phyloP scores from a whole-genome alignment of 1,140 invertebrate genomes.

The Pissodes strobi region DNA sequence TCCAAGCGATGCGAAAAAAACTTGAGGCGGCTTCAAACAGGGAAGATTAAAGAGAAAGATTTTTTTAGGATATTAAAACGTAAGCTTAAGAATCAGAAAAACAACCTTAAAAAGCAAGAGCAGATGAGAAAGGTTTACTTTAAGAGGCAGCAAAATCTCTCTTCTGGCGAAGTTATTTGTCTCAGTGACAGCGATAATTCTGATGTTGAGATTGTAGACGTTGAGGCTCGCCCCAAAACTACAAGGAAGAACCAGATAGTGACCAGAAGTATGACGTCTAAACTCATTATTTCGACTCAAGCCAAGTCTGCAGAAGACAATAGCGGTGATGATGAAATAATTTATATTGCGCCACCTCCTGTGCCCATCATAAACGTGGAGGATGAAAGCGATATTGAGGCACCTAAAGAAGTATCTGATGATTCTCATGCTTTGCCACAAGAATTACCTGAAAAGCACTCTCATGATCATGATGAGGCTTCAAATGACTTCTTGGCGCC shows the following conservation, averaged over 20 bases:
- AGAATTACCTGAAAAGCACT: constrained; percentile 14
- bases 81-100: neutral
- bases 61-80: constrained; percentile 11
- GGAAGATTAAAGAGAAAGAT: neutral
- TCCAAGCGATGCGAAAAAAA: neutral
- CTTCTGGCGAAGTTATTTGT: constrained; percentile 3
- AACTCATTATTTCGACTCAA: too few relatives aligned
- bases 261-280: neutral
- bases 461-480: constrained; percentile 28
- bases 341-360: constrained; percentile 41
- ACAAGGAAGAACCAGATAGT: neutral
- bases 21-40: neutral
- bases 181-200: constrained; percentile 24
- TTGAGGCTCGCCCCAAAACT: neutral
- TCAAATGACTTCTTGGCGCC: constrained; percentile 46
- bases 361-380: constrained; percentile 38
- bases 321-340: constrained; percentile 40
- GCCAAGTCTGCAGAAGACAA: neutral
- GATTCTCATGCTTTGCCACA: neutral
- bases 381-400: constrained; percentile 25
- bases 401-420: too few relatives aligned
- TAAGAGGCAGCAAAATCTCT: neutral
- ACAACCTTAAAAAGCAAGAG: neutral
- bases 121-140: constrained; percentile 2
- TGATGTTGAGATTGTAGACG: constrained; percentile 7